Evolutionary conservation across 2,888 invertebrate species (phyloP).

Genomic region (Morpho achilles): DNA sequence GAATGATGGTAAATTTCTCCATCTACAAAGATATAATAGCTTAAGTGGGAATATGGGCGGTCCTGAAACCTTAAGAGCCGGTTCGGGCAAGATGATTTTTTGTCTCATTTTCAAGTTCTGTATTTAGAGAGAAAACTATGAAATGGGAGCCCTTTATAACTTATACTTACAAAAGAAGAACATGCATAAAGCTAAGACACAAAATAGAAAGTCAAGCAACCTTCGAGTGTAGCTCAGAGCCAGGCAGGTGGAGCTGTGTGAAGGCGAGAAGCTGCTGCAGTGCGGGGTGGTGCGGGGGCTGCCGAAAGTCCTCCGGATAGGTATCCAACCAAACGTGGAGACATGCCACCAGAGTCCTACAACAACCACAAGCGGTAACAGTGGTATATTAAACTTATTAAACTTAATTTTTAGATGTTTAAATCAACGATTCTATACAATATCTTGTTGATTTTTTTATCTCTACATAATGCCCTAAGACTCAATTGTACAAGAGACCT

Average conservation of each 20-base stretch:
- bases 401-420: too few relatives aligned
- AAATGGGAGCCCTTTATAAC: too few relatives aligned
- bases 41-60: background rate
- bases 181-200: background rate
- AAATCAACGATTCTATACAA: background rate
- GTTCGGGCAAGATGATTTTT: too few relatives aligned
- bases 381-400: background rate
- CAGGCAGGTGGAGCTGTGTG: constrained; percentile 88
- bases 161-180: background rate
- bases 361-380: constrained; percentile 13
- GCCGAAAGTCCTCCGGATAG: constrained; percentile 96
- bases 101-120: too few relatives aligned
- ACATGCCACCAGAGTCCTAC: constrained; percentile 90
- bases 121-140: too few relatives aligned
- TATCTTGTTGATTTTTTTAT: constrained; percentile 1
- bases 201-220: constrained; percentile 34
- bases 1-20: too few relatives aligned
- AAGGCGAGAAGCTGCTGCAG: constrained; percentile 92
- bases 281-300: constrained; percentile 87
- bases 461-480: background rate
- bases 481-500: too few relatives aligned
- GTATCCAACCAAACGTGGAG: constrained; percentile 98
- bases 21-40: background rate
- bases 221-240: constrained; percentile 90
- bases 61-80: too few relatives aligned